Percentiles rank a stretch among this genome's conserved stretches.
Evolutionary conservation across 2,888 invertebrate species (phyloP).

Genomic region (Brenthis daphne): DNA sequence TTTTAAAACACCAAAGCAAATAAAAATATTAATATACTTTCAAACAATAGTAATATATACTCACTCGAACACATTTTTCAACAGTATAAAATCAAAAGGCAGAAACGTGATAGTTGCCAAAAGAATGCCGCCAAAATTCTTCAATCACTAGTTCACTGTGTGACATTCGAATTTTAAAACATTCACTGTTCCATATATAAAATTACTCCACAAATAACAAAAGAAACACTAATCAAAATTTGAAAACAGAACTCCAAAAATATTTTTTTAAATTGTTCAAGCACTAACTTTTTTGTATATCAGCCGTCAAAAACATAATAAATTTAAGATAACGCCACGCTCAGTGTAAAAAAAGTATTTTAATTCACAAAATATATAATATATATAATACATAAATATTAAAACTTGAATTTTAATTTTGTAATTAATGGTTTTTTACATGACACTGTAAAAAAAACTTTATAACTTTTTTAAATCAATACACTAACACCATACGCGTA

Average conservation of each 20-base stretch:
- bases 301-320: no score
- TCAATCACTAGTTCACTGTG: constrained; percentile 9
- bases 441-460: not conserved
- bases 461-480: constrained; percentile 1
- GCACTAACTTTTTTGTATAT: no score
- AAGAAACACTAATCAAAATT: no score
- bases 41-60: not conserved
- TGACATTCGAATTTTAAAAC: constrained; percentile 2
- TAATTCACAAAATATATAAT: no score
- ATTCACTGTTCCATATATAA: not conserved
- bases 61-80: constrained; percentile 10
- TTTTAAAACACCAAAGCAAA: not conserved
- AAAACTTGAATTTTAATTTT: no score
- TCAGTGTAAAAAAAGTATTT: no score
- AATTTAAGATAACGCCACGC: no score
- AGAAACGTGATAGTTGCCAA: constrained; percentile 27
- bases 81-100: constrained; percentile 23
- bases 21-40: not conserved
- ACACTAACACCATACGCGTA: constrained; percentile 1
- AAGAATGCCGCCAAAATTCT: constrained; percentile 31
- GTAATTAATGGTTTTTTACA: not conserved
- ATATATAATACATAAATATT: no score
- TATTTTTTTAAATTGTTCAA: no score
- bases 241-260: no score
- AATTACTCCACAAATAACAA: not conserved